Evolutionary conservation across 2,888 invertebrate genomes (phyloP), one percentile per base, ranked within the genome.

Genomic region (Drosophila birchii): DNA sequence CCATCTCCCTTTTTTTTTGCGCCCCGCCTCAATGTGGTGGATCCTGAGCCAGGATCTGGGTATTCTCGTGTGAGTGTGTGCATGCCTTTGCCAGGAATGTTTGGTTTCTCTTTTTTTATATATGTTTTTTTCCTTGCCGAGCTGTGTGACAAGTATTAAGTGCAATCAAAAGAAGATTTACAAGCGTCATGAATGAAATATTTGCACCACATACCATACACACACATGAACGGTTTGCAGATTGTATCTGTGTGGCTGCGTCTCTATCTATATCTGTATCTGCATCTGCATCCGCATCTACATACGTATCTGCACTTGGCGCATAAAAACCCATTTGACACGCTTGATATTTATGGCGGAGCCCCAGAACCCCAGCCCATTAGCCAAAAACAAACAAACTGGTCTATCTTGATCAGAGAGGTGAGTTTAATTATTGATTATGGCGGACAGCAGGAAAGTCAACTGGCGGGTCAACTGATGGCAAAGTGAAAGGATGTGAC

Each of bases 131-230:
- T 36, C 53, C 51, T 36, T 16, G 23, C 41, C 55, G 43, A 34
- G 54, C 56, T 70, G 61, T 78, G 85, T 78, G 86, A 86, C 86
- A 87, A 87, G 86, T 86, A 86, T 86, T 86, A 86, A 86, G 86
- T 86, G 86, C 86, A 86, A 86, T 86, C 86, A 86, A 86, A 86
- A 87, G 86, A 83, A 87, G 88, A 86, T 86, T 86, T 86, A 87
- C 88, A 87, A 87, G 88, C 88, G 83, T 87, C 86, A 86, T 86
- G 86, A 87, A 86, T 86, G 86, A 86, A 86, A 86, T 86, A 86
- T 86, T 87, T 86, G 76, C 81, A 80, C 79, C 85, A 85, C 76
- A 84, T 9, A 34, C 3, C 3, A 34, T 8, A 4, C 18, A 43
- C 43, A 78, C 63, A 78, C 44, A 64, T 34, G 69, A 81, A 63